A percentile compares a stretch with the other conserved stretches of the same genome.
Evolutionary conservation across 1,140 invertebrate species (phyloP).

Genomic region (Leptestheria dahalacensis): DNA sequence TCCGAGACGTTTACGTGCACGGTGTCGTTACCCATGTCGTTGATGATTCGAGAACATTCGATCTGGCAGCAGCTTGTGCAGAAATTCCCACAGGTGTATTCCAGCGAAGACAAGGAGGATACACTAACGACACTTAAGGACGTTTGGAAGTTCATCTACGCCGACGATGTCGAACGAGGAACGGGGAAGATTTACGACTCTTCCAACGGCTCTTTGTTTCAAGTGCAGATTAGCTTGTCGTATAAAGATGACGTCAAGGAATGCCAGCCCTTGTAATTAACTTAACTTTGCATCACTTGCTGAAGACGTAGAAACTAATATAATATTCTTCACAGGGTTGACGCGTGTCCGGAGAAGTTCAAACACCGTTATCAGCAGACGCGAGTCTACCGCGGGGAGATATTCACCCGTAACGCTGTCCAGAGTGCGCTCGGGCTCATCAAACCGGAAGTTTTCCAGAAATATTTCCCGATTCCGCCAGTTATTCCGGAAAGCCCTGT

Average conservation of each 20-base stretch:
- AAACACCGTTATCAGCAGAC: constrained; percentile 21
- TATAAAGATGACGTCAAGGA: constrained; percentile 37
- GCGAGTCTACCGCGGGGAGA: constrained; percentile 27
- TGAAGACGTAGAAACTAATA: constrained; percentile 3
- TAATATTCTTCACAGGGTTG: constrained; percentile 21
- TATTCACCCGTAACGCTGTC: constrained; percentile 37
- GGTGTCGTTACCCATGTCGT: constrained; percentile 32
- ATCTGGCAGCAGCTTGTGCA: constrained; percentile 29
- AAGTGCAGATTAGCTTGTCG: constrained; percentile 33
- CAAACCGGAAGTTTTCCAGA: constrained; percentile 31
- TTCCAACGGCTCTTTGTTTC: constrained; percentile 34
- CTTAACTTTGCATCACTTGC: constrained; percentile 16
- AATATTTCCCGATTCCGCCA: constrained; percentile 32
- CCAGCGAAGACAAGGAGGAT: constrained; percentile 11
- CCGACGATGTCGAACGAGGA: constrained; percentile 29
- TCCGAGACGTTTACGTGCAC: constrained; percentile 32
- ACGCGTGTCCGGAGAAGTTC: constrained; percentile 25
- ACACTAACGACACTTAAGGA: constrained; percentile 37
- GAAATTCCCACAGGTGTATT: constrained; percentile 22
- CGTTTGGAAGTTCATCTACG: constrained; percentile 43
- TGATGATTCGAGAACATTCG: constrained; percentile 32
- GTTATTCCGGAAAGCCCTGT: constrained; percentile 26
- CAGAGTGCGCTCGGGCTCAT: constrained; percentile 32
- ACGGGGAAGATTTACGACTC: constrained; percentile 31
- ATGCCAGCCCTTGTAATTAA: constrained; percentile 35